phyloP scores from a whole-genome alignment of 2,797 vertebrate genomes.

The Melanotaenia nigrans region DNA sequence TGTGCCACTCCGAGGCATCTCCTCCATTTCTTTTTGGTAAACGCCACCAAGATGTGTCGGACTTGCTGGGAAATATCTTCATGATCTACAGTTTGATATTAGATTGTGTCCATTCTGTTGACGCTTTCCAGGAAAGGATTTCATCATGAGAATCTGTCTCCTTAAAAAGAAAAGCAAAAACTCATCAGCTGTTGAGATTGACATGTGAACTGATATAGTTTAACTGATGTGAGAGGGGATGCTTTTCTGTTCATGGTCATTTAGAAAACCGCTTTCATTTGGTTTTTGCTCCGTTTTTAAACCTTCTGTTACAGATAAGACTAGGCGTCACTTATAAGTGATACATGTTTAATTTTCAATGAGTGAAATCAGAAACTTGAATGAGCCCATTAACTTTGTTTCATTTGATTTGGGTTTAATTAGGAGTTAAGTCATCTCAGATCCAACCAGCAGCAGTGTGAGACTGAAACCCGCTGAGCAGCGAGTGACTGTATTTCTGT shows the following conservation, averaged over 20 bases:
- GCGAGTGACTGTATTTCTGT: background rate
- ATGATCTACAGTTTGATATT: background rate
- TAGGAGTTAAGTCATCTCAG: constrained; percentile 1
- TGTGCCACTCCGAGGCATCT: background rate
- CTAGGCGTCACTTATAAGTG: constrained; percentile 23
- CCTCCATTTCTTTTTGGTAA: background rate
- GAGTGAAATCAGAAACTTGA: constrained; percentile 24
- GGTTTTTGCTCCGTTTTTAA: constrained; percentile 5
- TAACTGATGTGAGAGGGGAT: background rate
- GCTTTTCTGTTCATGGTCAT: background rate
- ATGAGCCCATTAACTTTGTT: constrained; percentile 15
- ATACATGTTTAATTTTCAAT: constrained; percentile 1
- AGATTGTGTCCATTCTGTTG: background rate
- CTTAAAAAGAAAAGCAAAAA: background rate
- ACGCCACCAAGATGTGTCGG: background rate
- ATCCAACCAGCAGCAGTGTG: background rate
- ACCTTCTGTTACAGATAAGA: background rate
- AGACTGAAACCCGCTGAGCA: background rate
- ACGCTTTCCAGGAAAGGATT: background rate
- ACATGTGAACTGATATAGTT: background rate
- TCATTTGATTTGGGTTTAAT: constrained; percentile 27
- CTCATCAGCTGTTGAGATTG: background rate
- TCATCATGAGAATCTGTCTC: background rate
- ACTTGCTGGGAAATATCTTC: background rate
- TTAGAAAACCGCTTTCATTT: constrained; percentile 5